phyloP scores from a whole-genome alignment of 2,113 vertebrate genomes.

The Psittacara wagleri region DNA sequence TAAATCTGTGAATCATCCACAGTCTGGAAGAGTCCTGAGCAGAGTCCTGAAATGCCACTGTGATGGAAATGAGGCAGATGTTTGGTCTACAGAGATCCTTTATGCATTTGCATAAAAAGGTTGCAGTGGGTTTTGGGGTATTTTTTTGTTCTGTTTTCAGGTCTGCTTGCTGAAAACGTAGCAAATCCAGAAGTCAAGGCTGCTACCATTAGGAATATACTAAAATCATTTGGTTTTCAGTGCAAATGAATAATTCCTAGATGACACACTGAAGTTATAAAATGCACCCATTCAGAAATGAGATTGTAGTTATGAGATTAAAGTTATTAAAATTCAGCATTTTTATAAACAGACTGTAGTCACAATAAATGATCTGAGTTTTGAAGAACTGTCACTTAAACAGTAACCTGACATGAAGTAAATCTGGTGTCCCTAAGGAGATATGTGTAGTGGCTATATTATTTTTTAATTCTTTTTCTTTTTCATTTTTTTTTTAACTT shows the following conservation, averaged over 20 bases:
- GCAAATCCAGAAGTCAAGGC: not conserved
- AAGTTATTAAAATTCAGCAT: not conserved
- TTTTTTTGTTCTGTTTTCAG: not conserved
- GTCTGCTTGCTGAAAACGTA: not conserved
- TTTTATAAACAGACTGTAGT: not conserved
- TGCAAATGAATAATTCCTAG: not conserved
- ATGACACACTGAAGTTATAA: not conserved
- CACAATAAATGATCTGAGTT: not conserved
- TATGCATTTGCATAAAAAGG: not conserved
- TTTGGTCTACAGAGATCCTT: not conserved
- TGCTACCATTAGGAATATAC: not conserved
- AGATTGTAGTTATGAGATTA: not conserved
- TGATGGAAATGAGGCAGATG: not conserved
- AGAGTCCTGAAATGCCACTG: not conserved
- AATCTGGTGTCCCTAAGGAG: not conserved
- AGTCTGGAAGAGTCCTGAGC: not conserved
- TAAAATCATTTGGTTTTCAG: not conserved
- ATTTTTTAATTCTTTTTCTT: not conserved
- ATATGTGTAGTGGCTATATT: not conserved
- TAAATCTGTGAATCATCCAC: not conserved
- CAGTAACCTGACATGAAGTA: not conserved
- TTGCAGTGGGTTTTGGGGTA: fast-evolving
- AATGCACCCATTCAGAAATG: not conserved
- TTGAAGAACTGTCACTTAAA: not conserved
- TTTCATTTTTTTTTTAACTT: not conserved